A percentile compares a stretch with the other conserved stretches of the same genome.
These are phyloP conservation scores for Cyphomyrmex costatus DNA, from an alignment of 1,140 invertebrate species.

Conservation along the genomic window DNA sequence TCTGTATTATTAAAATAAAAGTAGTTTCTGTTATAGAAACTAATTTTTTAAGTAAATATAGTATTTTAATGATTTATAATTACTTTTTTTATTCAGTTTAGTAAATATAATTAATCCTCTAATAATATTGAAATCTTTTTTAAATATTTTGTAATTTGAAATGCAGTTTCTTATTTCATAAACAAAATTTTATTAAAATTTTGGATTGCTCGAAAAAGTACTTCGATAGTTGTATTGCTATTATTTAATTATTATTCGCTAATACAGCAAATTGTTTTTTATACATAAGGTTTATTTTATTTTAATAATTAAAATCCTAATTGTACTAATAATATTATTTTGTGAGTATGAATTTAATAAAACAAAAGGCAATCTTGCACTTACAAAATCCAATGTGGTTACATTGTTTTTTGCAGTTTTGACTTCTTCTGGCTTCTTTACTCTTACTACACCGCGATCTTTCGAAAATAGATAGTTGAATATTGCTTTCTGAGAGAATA, in stretches of 20 bases:
- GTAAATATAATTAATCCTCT: neutral
- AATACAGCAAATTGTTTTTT: neutral
- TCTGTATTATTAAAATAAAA: neutral
- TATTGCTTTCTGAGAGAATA: neutral
- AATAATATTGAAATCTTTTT: neutral
- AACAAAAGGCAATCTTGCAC: neutral
- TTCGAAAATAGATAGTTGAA: conserved; percentile 12
- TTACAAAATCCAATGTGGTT: conserved; percentile 39
- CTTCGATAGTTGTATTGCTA: neutral
- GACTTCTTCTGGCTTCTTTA: neutral
- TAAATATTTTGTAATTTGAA: neutral
- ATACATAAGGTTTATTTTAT: neutral
- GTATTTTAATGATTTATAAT: neutral
- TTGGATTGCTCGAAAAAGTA: neutral
- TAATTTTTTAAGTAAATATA: neutral
- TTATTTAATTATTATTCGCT: neutral
- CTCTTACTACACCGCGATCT: neutral
- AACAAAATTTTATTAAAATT: neutral
- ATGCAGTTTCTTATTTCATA: neutral
- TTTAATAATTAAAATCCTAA: neutral
- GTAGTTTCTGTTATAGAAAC: neutral
- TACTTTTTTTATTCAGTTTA: neutral
- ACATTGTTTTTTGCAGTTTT: neutral
- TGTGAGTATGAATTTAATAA: neutral
- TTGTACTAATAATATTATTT: neutral